A percentile compares a stretch with the other conserved stretches of the same genome.
Evolutionary conservation across 2,888 invertebrate genomes (phyloP).

Genomic region (Cantharis nigra): DNA sequence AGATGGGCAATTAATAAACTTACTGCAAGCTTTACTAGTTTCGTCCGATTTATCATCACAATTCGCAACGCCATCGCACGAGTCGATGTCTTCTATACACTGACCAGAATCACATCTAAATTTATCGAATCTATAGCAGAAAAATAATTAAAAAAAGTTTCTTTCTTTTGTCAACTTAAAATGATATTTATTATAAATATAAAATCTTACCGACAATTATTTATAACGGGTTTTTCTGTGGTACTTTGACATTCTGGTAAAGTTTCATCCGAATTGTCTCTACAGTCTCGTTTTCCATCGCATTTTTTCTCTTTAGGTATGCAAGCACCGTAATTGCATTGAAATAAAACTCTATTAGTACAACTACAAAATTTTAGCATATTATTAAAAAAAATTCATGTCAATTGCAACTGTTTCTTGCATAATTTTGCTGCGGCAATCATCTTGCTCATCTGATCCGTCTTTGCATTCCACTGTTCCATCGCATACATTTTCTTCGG

Average conservation of each 20-base stretch:
- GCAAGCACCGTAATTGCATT: slow-evolving; percentile 60
- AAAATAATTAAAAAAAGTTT: neutral
- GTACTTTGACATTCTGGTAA: slow-evolving; percentile 37
- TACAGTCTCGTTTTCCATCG: slow-evolving; percentile 55
- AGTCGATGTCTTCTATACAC: slow-evolving; percentile 49
- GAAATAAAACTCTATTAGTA: slow-evolving; percentile 52
- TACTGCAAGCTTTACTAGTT: slow-evolving; percentile 36
- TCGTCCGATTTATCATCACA: slow-evolving; percentile 58
- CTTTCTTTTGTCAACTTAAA: neutral
- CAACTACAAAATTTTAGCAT: slow-evolving; percentile 46
- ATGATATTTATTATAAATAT: neutral
- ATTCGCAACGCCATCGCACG: slow-evolving; percentile 56
- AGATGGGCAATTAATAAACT: slow-evolving; percentile 36
- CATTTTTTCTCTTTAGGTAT: slow-evolving; percentile 51
- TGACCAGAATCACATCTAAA: slow-evolving; percentile 45
- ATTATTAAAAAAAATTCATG: neutral
- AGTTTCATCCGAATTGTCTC: slow-evolving; percentile 58
- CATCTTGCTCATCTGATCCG: slow-evolving; percentile 21
- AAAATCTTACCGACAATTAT: slow-evolving; percentile 29
- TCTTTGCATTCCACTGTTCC: slow-evolving; percentile 56
- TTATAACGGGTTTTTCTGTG: neutral
- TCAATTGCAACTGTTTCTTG: neutral
- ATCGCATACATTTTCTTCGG: slow-evolving; percentile 53
- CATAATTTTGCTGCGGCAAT: slow-evolving; percentile 16
- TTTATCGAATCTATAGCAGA: neutral